Evolutionary conservation across 2,113 vertebrate genomes (phyloP), one percentile per base, ranked within the genome.

Genomic region (Indicator maculatus): DNA sequence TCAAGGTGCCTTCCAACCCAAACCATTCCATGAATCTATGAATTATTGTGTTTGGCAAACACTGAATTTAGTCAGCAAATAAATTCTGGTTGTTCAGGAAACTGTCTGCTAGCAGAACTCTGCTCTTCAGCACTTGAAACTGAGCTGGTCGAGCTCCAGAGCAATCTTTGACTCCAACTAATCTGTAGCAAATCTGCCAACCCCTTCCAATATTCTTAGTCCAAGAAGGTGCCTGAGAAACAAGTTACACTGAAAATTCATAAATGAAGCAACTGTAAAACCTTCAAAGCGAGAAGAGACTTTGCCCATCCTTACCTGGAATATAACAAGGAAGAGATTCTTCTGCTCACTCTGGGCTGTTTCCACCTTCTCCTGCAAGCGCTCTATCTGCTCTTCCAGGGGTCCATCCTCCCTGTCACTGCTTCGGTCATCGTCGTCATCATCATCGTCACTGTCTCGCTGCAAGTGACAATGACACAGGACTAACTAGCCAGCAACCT

Each of bases 341-440:
- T 99, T 99, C 80, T 99, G 99, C 90, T 99, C 99, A 12, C 99
- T 99, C 98, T 99, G 99, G 17, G 99, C 99, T 7, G 99, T 98
- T 83, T 99, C 99, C 27, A 99, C 99, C 89, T 99, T 99, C 90
- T 99, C 99, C 96, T 99, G 99, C 69, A 99, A 97, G 74, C 98
- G 98, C 78, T 99, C 99, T 83, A 99, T 99, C 96, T 99, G 99
- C 81, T 99, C 99, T 94, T 99, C 99, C 31, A 99, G 96, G 5
- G 99, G 99, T 8, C 98, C 98, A 44, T 99, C 99, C 84, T 99
- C 99, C 27, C 99, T 98, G 78, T 99, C 99, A 3, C 98, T 99
- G 97, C 98, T 98, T 89, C 98, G 98, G 82, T 99, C 98, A 1
- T 99, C 99, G 0, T 99, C 99, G 0, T 99, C 98, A 4, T 97